Conservation (phyloP, 2,113 vertebrate genomes). For the Lagenorhynchus albirostris region DNA sequence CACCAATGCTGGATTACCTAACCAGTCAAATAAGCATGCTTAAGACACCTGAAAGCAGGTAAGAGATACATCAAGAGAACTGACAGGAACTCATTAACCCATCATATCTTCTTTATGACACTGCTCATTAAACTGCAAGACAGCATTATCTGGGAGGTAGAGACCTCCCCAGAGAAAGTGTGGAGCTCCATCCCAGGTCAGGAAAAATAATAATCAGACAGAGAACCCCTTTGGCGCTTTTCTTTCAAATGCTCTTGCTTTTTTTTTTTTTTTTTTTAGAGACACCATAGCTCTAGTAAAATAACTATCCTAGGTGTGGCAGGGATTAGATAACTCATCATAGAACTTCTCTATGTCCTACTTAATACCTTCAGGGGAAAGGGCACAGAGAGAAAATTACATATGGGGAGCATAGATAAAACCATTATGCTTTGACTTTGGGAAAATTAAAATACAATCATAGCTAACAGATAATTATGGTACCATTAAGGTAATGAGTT, state of each 20-base stretch:
- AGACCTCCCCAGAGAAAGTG: neutral
- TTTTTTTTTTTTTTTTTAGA: neutral
- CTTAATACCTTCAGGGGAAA: slow-evolving; percentile 26
- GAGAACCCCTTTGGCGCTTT: neutral
- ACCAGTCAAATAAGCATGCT: neutral
- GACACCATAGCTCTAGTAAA: neutral
- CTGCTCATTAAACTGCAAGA: neutral
- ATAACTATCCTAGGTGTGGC: neutral
- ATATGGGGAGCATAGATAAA: slow-evolving; percentile 53
- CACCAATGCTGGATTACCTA: neutral
- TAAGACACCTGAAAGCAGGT: neutral
- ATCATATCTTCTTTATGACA: neutral
- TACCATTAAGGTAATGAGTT: slow-evolving; percentile 68
- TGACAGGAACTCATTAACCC: neutral
- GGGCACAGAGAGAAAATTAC: slow-evolving; percentile 43
- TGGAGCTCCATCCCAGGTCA: neutral
- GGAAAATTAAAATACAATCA: slow-evolving; percentile 65
- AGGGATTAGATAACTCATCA: neutral
- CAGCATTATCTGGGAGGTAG: neutral
- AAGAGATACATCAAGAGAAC: neutral
- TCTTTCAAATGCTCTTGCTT: neutral
- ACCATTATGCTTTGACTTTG: slow-evolving; percentile 41
- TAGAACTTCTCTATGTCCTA: neutral
- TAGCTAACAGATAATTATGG: slow-evolving; percentile 64
- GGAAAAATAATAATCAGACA: neutral